Evolutionary conservation across 1,140 invertebrate genomes (phyloP).

Genomic region (Stegodyphus mimosarum): DNA sequence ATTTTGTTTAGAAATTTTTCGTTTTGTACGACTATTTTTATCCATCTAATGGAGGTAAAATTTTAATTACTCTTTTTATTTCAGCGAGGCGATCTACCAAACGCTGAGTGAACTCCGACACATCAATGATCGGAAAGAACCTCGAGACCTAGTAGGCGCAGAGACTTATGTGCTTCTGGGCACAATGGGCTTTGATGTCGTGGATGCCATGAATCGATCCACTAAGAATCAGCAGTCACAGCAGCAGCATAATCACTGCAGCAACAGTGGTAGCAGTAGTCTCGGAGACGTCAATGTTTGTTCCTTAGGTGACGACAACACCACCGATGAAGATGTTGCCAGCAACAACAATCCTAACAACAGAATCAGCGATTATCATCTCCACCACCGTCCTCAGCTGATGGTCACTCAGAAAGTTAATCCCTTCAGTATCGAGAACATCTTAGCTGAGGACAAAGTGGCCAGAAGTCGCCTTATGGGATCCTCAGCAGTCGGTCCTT

Average conservation of each 20-base stretch:
- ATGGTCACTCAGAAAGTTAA: slow-evolving; percentile 35
- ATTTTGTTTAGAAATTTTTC: no score
- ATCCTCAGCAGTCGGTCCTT: neutral
- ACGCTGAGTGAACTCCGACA: slow-evolving; percentile 62
- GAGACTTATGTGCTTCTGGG: slow-evolving; percentile 63
- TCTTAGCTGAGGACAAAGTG: slow-evolving; percentile 47
- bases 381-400: slow-evolving; percentile 15
- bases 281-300: slow-evolving; percentile 34
- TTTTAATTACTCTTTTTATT: neutral
- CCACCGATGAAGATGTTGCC: neutral
- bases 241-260: neutral
- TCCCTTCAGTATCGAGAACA: slow-evolving; percentile 61
- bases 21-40: no score
- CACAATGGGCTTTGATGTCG: slow-evolving; percentile 61
- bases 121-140: slow-evolving; percentile 62
- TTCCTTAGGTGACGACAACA: slow-evolving; percentile 16
- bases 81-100: slow-evolving; percentile 64
- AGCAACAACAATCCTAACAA: neutral
- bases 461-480: neutral
- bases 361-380: neutral
- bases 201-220: slow-evolving; percentile 42
- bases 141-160: slow-evolving; percentile 63
- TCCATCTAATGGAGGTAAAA: neutral
- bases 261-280: slow-evolving; percentile 28
- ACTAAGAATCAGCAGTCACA: neutral